Conservation (phyloP, 1,140 invertebrate genomes). For the Drosophila kanapiae region DNA sequence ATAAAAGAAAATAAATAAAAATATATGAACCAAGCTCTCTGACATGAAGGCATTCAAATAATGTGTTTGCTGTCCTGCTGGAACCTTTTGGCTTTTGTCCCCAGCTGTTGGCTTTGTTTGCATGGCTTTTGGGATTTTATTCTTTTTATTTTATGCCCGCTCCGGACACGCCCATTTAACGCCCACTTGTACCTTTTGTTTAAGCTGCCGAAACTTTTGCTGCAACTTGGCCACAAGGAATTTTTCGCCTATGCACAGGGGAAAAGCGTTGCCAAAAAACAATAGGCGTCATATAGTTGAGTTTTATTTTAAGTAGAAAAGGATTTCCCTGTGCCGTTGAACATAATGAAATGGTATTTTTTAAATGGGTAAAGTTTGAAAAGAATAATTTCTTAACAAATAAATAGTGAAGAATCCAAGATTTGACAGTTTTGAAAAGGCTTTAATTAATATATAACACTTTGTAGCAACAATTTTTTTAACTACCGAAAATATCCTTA, state of each 20-base stretch:
- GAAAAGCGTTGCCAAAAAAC: background rate
- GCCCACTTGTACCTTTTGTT: conserved; percentile 27
- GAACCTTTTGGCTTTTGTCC: conserved; percentile 20
- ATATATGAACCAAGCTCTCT: conserved; percentile 2
- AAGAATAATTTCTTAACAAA: background rate
- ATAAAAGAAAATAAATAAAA: background rate
- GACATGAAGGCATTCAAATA: conserved; percentile 26
- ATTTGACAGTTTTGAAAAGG: too few species aligned
- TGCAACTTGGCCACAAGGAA: conserved; percentile 30
- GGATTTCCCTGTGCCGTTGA: background rate
- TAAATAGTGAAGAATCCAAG: background rate
- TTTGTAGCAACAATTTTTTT: too few species aligned
- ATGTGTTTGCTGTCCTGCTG: conserved; percentile 26
- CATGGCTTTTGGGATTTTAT: conserved; percentile 15
- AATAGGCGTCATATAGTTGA: background rate
- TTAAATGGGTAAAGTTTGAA: background rate
- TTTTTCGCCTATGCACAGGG: background rate
- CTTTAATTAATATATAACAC: too few species aligned
- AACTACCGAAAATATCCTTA: too few species aligned
- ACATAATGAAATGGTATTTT: background rate
- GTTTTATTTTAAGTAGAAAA: background rate
- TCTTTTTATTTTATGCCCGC: conserved; percentile 11
- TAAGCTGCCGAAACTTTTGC: conserved; percentile 31
- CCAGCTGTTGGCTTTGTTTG: conserved; percentile 38
- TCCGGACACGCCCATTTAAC: conserved; percentile 4